Conservation (phyloP, 2,888 invertebrate species). For the Branchinecta sandiegonensis region DNA sequence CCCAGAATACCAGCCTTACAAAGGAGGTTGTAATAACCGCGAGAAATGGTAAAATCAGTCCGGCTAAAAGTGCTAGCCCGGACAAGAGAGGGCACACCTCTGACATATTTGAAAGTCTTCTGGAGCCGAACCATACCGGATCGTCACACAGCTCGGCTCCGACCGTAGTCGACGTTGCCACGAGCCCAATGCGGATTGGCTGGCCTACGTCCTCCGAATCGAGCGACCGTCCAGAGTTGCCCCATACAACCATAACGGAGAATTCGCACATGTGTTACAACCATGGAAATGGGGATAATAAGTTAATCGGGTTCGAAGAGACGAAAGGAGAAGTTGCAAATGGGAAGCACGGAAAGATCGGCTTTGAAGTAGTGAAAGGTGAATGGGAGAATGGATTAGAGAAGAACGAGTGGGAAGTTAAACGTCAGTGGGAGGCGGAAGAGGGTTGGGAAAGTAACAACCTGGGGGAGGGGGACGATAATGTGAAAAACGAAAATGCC, state of each 20-base stretch:
- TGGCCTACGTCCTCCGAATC: not conserved
- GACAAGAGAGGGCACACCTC: not conserved
- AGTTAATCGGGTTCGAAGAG: not conserved
- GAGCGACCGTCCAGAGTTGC: not conserved
- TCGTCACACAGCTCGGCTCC: not conserved
- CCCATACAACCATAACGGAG: not conserved
- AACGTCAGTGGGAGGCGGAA: too few relatives aligned
- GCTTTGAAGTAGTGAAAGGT: too few relatives aligned
- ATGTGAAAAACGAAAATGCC: too few relatives aligned
- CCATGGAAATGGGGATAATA: not conserved
- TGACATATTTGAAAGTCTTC: not conserved
- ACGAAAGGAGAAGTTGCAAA: too few relatives aligned
- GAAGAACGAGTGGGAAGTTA: too few relatives aligned
- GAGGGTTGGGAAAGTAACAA: too few relatives aligned
- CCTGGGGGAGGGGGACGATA: too few relatives aligned
- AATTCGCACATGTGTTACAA: slow-evolving; percentile 1
- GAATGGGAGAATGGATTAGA: too few relatives aligned
- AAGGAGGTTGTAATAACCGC: not conserved
- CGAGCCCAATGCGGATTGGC: not conserved
- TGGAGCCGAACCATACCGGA: not conserved
- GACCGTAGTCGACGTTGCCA: not conserved
- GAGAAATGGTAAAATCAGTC: not conserved
- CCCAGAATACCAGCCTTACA: not conserved
- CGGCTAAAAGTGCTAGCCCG: not conserved
- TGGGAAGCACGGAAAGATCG: too few relatives aligned